A percentile compares a stretch with the other conserved stretches of the same genome.
phyloP scores from a whole-genome alignment of 2,113 vertebrate species.

The Cercocebus atys region DNA sequence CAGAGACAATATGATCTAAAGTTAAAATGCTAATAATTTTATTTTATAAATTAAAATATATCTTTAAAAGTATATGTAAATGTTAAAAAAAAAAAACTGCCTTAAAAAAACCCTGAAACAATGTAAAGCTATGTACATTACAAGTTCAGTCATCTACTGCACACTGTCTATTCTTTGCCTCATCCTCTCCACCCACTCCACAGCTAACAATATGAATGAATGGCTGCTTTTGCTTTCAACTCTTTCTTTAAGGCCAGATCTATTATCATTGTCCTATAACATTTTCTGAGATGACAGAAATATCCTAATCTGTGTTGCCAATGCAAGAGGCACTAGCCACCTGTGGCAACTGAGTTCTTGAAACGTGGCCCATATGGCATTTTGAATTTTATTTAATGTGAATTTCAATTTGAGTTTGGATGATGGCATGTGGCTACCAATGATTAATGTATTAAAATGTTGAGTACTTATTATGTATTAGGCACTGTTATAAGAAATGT shows the following conservation, averaged over 20 bases:
- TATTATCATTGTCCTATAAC: background rate
- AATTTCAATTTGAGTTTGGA: background rate
- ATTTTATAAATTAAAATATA: background rate
- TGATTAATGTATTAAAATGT: background rate
- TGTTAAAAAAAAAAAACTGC: background rate
- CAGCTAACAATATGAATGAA: background rate
- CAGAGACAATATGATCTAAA: background rate
- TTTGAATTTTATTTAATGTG: background rate
- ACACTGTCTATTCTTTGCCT: background rate
- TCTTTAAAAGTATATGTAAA: background rate
- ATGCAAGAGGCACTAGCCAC: background rate
- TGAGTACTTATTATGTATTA: background rate
- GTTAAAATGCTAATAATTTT: background rate
- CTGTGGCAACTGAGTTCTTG: background rate
- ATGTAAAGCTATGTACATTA: background rate
- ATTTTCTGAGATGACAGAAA: background rate
- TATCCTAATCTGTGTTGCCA: background rate
- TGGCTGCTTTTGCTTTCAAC: background rate
- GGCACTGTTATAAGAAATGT: background rate
- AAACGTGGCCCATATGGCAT: background rate
- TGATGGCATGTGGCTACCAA: background rate
- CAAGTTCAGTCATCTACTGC: background rate
- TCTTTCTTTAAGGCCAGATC: background rate
- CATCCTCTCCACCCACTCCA: background rate
- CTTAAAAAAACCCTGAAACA: background rate